A percentile compares a stretch with the other conserved stretches of the same genome.
Evolutionary conservation across 37 sponge, comb jelly and placozoan genomes (phyloP).

Genomic region (Geodia barretti): DNA sequence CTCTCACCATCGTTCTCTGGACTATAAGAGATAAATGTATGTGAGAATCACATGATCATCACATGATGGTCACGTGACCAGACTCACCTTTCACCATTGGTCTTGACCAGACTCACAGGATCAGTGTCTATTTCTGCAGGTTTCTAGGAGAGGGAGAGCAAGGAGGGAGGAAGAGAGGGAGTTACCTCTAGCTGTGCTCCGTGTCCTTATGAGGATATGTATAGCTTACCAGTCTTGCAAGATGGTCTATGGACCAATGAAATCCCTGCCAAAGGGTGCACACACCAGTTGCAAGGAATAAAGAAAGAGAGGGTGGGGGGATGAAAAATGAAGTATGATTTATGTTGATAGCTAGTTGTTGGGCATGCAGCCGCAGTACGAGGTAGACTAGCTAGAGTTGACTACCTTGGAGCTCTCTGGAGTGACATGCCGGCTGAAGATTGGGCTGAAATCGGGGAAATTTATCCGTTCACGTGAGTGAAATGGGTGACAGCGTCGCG

Average conservation of each 20-base stretch:
- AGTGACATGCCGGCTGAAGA: conserved; percentile 21
- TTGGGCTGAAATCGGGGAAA: conserved; percentile 67
- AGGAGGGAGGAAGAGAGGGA: no score
- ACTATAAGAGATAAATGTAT: conserved; percentile 6
- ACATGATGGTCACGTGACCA: background rate
- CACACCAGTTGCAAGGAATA: background rate
- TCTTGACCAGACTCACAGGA: conserved; percentile 22
- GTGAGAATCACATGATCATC: background rate
- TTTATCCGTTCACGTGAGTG: conserved; percentile 34
- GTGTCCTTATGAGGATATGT: no score
- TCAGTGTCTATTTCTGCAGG: conserved; percentile 67
- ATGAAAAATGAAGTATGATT: background rate
- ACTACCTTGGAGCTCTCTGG: conserved; percentile 61
- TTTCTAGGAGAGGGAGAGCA: conserved; percentile 27
- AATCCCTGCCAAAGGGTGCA: conserved; percentile 4
- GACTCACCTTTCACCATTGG: conserved; percentile 49
- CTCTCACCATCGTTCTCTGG: conserved; percentile 45
- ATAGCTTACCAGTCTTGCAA: conserved; percentile 64
- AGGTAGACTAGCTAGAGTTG: background rate
- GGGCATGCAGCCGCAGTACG: background rate
- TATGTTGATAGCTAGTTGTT: background rate
- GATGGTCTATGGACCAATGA: conserved; percentile 77
- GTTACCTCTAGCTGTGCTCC: no score
- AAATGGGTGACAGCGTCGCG: conserved; percentile 43
- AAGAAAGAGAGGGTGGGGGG: background rate